Percentiles rank a stretch among this genome's conserved stretches.
These are phyloP conservation scores for Eumacrocentrus americanus DNA, from an alignment of 2,888 invertebrate species.

Conservation along the genomic window DNA sequence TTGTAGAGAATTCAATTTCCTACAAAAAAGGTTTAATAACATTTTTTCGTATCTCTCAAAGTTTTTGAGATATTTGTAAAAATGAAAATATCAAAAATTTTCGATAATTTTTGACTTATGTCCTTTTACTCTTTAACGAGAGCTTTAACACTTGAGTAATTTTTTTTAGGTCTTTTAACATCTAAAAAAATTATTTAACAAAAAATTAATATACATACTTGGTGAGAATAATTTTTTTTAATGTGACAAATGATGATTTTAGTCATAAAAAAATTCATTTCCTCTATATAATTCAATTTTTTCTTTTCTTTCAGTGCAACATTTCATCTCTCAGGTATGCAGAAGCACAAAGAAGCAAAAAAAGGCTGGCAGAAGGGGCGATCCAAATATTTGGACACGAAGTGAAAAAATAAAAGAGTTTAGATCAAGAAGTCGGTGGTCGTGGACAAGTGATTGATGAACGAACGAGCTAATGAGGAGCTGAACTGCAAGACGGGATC, in stretches of 20 bases:
- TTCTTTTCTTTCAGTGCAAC: background rate
- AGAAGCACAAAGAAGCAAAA: slow-evolving; percentile 15
- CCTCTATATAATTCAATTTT: background rate
- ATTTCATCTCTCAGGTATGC: slow-evolving; percentile 22
- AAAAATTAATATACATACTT: background rate
- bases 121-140: too few species aligned
- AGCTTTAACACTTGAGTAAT: too few species aligned
- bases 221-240: background rate
- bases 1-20: background rate
- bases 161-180: background rate
- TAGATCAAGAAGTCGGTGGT: slow-evolving; percentile 54
- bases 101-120: too few species aligned
- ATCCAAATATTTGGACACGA: slow-evolving; percentile 58
- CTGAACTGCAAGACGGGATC: slow-evolving; percentile 59
- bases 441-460: slow-evolving; percentile 62
- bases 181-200: background rate
- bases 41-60: too few species aligned
- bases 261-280: background rate
- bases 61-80: too few species aligned
- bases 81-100: too few species aligned
- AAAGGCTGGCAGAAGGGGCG: slow-evolving; percentile 33
- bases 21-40: too few species aligned
- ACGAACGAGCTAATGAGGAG: slow-evolving; percentile 60
- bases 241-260: background rate
- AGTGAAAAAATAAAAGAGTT: slow-evolving; percentile 12